Conservation (phyloP, 2,797 vertebrate genomes). For the Helicolenus hilgendorfi region DNA sequence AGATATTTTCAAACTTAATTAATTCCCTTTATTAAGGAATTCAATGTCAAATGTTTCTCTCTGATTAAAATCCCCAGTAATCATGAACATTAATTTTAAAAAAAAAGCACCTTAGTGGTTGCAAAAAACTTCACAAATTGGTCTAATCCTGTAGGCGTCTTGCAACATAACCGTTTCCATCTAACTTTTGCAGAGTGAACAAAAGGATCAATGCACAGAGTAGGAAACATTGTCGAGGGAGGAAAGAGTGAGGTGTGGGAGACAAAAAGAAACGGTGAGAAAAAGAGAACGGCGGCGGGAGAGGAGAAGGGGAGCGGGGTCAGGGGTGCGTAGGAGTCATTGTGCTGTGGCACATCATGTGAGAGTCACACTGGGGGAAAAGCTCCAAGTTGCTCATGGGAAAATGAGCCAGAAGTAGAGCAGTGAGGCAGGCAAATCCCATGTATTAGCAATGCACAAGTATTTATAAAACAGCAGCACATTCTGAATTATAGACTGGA, state of each 20-base stretch:
- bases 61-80: neutral
- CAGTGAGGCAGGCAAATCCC: constrained; percentile 37
- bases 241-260: neutral
- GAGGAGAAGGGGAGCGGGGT: constrained; percentile 11
- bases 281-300: neutral
- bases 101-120: neutral
- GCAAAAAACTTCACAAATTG: neutral
- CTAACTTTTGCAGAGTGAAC: neutral
- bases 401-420: constrained; percentile 34
- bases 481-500: neutral
- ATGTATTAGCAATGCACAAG: neutral
- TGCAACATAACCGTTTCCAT: neutral
- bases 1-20: neutral
- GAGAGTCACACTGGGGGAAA: constrained; percentile 82
- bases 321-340: constrained; percentile 43
- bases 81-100: neutral
- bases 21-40: neutral
- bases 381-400: constrained; percentile 50
- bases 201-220: neutral
- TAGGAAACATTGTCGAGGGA: neutral
- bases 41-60: neutral
- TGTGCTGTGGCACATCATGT: constrained; percentile 75
- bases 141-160: neutral
- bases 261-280: neutral
- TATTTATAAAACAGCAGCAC: neutral